Evolutionary conservation across 2,888 invertebrate species (phyloP).

Genomic region (Limnephilus marmoratus): DNA sequence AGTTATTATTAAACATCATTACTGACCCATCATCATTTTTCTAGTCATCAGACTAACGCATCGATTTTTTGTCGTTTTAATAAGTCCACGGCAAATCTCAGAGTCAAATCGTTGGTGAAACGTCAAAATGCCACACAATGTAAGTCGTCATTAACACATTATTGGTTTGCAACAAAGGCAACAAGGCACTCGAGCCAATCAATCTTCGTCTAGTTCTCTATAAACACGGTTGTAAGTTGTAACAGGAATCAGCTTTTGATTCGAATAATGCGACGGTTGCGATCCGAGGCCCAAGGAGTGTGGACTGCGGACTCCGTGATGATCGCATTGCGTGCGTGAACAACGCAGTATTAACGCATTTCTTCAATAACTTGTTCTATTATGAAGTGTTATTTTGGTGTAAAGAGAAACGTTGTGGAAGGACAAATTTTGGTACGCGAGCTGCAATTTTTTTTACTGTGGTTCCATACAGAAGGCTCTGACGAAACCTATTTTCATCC

Average conservation of each 20-base stretch:
- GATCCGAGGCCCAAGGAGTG: neutral
- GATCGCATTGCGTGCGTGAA: constrained; percentile 51
- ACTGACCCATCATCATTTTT: neutral
- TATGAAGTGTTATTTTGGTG: constrained; percentile 10
- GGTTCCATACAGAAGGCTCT: too few relatives aligned
- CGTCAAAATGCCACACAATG: neutral
- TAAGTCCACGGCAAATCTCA: neutral
- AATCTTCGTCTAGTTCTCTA: constrained; percentile 36
- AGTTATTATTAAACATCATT: too few relatives aligned
- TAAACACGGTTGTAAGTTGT: constrained; percentile 14
- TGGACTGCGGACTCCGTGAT: constrained; percentile 25
- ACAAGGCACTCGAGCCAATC: constrained; percentile 20
- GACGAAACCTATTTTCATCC: too few relatives aligned
- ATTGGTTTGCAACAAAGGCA: neutral
- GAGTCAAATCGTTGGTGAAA: neutral
- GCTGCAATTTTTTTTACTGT: neutral
- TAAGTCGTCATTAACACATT: neutral
- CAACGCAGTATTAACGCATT: constrained; percentile 49
- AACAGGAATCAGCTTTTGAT: constrained; percentile 43
- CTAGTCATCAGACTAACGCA: neutral
- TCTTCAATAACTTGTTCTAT: constrained; percentile 41
- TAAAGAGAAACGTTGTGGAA: neutral
- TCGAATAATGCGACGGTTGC: constrained; percentile 17
- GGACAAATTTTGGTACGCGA: neutral
- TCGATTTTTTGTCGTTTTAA: neutral